phyloP scores from a whole-genome alignment of 2,888 invertebrate genomes.

The Cerastis leucographa region DNA sequence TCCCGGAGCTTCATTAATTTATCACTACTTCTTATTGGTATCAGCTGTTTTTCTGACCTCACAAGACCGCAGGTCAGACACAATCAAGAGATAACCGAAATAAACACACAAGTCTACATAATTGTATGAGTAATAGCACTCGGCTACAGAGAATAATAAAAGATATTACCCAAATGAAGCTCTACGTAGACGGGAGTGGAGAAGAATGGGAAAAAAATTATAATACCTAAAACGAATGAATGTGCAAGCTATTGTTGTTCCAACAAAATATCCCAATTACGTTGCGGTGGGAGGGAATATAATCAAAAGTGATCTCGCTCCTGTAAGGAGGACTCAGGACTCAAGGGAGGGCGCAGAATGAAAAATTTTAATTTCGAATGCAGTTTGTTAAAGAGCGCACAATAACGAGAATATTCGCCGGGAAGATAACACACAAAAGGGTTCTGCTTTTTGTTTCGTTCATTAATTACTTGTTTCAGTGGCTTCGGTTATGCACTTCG shows the following conservation, averaged over 20 bases:
- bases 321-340: slow-evolving; percentile 66
- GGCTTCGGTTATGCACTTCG: slow-evolving; percentile 70
- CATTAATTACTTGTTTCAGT: slow-evolving; percentile 84
- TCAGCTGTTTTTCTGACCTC: slow-evolving; percentile 57
- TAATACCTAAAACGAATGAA: slow-evolving; percentile 87
- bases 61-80: slow-evolving; percentile 33
- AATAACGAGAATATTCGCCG: slow-evolving; percentile 85
- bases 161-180: slow-evolving; percentile 56
- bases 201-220: slow-evolving; percentile 79
- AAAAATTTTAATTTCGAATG: slow-evolving; percentile 90
- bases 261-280: slow-evolving; percentile 89
- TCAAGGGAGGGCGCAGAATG: slow-evolving; percentile 82
- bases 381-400: slow-evolving; percentile 89
- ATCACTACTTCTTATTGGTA: slow-evolving; percentile 41
- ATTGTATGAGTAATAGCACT: slow-evolving; percentile 44
- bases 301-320: slow-evolving; percentile 88
- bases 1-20: slow-evolving; percentile 15
- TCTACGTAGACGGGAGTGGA: slow-evolving; percentile 54
- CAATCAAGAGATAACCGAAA: slow-evolving; percentile 47
- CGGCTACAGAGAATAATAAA: slow-evolving; percentile 48
- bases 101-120: slow-evolving; percentile 56
- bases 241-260: slow-evolving; percentile 86
- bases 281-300: slow-evolving; percentile 87
- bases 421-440: slow-evolving; percentile 87
- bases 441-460: slow-evolving; percentile 80